These are phyloP conservation scores for Alauda arvensis DNA, from an alignment of 2,797 vertebrate genomes.

Conservation along the genomic window DNA sequence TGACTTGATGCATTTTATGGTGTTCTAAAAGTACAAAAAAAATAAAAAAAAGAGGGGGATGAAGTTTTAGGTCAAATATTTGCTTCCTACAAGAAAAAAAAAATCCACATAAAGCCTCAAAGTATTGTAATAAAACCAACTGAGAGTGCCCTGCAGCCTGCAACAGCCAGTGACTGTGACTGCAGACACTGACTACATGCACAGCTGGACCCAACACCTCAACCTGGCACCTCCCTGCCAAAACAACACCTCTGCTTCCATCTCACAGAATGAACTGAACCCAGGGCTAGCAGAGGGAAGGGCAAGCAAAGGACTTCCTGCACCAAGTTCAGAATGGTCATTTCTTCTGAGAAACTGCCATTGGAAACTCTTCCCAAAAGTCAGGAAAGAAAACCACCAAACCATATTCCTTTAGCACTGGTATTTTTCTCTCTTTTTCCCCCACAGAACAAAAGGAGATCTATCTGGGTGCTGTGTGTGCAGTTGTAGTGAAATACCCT, in stretches of 20 bases:
- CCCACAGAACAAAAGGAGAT: neutral
- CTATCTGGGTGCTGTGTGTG: neutral
- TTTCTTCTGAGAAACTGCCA: neutral
- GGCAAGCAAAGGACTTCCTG: neutral
- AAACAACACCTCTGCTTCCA: neutral
- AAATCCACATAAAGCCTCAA: neutral
- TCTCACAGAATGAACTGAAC: neutral
- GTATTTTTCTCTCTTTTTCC: neutral
- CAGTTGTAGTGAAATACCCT: neutral
- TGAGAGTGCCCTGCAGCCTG: neutral
- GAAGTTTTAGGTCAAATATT: neutral
- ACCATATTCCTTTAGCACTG: neutral
- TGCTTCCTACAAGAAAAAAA: neutral
- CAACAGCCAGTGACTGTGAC: neutral
- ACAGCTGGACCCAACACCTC: neutral
- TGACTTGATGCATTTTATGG: neutral
- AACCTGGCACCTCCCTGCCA: neutral
- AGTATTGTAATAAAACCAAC: neutral
- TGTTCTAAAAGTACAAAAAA: neutral
- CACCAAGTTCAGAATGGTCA: neutral
- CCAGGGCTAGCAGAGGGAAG: neutral
- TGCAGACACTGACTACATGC: fast-evolving
- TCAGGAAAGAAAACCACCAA: neutral
- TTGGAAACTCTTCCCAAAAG: neutral
- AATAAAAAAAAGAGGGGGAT: neutral